Evolutionary conservation across 2,113 vertebrate genomes (phyloP).

Genomic region (Callipepla californica): DNA sequence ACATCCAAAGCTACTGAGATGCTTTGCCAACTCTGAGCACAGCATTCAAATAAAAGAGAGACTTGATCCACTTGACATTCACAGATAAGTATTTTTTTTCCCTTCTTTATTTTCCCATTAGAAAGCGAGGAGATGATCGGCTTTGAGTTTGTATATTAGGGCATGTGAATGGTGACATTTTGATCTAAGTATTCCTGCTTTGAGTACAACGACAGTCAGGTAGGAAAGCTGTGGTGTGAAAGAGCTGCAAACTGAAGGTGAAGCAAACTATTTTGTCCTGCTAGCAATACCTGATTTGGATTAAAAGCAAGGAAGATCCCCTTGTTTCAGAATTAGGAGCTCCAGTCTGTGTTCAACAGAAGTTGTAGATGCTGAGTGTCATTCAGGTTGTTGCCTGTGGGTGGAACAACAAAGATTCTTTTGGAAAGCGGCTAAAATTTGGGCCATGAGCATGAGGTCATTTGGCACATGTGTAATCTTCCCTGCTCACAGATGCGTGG

Average conservation of each 20-base stretch:
- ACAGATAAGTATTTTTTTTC: fast-evolving
- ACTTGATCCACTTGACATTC: neutral
- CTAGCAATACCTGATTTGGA: neutral
- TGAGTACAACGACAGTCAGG: neutral
- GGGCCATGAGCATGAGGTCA: neutral
- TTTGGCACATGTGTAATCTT: neutral
- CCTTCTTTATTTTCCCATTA: neutral
- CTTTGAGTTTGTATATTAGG: neutral
- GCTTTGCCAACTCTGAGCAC: neutral
- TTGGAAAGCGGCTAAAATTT: neutral
- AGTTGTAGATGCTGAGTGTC: neutral
- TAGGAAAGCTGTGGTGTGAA: neutral
- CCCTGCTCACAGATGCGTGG: neutral
- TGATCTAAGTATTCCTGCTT: neutral
- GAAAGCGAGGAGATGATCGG: neutral
- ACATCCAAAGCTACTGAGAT: neutral
- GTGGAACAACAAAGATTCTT: neutral
- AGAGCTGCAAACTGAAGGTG: neutral
- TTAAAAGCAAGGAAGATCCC: neutral
- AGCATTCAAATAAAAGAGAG: neutral
- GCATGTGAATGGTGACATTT: neutral
- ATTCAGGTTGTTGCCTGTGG: neutral
- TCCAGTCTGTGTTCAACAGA: neutral
- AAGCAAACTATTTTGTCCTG: neutral
- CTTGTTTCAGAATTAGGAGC: neutral